Evolutionary conservation across 2,888 invertebrate species (phyloP).

Genomic region (Torymus aiolomorphi): DNA sequence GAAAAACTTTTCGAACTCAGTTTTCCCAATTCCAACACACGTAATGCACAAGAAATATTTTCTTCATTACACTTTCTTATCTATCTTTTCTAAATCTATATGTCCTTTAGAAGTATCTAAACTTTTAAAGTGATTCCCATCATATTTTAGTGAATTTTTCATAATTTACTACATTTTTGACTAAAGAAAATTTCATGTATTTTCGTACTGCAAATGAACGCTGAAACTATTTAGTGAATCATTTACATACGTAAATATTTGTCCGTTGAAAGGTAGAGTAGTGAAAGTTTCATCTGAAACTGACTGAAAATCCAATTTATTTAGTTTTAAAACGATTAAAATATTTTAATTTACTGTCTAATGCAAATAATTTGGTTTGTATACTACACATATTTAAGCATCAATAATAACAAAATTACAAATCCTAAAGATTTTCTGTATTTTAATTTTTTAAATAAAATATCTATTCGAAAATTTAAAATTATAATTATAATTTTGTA

Average conservation of each 20-base stretch:
- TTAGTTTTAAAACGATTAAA: too few relatives aligned
- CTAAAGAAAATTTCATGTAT: conserved; percentile 4
- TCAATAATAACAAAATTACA: too few relatives aligned
- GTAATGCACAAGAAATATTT: conserved; percentile 44
- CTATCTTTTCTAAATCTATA: conserved; percentile 27
- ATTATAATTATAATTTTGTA: too few relatives aligned
- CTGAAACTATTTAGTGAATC: background rate
- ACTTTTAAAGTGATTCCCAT: conserved; percentile 26
- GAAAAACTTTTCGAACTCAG: conserved; percentile 20
- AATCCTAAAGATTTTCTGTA: too few relatives aligned
- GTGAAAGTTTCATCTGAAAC: too few relatives aligned
- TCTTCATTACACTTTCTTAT: conserved; percentile 31
- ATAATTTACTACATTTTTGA: background rate
- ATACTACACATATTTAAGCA: too few relatives aligned
- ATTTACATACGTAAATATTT: conserved; percentile 20
- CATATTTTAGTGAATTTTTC: background rate
- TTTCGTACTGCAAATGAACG: conserved; percentile 8
- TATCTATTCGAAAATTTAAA: too few relatives aligned
- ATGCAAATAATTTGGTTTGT: too few relatives aligned
- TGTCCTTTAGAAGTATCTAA: conserved; percentile 21
- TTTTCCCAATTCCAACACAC: conserved; percentile 29
- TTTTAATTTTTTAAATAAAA: too few relatives aligned
- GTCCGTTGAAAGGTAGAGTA: background rate
- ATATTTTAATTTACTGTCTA: too few relatives aligned
- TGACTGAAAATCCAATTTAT: too few relatives aligned